Evolutionary conservation across 2,888 invertebrate species (phyloP).

Genomic region (Xanthia icteritia): DNA sequence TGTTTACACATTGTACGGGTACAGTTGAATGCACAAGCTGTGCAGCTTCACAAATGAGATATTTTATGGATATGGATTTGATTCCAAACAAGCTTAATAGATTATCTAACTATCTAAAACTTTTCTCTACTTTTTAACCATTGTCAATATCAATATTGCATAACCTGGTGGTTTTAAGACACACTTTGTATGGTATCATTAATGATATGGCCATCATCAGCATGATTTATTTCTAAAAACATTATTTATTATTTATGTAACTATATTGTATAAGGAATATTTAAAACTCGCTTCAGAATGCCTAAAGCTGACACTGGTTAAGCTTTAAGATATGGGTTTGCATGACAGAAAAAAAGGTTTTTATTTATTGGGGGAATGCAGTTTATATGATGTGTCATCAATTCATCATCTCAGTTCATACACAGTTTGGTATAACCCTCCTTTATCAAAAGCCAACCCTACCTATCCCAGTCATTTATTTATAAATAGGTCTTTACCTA

Average conservation of each 20-base stretch:
- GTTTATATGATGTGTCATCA: neutral
- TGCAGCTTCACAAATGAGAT: slow-evolving; percentile 8
- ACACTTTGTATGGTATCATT: neutral
- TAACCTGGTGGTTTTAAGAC: slow-evolving; percentile 5
- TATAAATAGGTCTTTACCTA: too few relatives aligned
- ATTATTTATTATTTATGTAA: neutral
- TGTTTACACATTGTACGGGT: neutral
- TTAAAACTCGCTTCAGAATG: slow-evolving; percentile 2
- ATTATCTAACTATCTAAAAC: neutral
- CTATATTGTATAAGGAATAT: slow-evolving; percentile 2
- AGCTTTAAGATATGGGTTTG: slow-evolving; percentile 14
- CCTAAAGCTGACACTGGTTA: slow-evolving; percentile 7
- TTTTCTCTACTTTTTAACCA: neutral
- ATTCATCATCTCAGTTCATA: neutral
- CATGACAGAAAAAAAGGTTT: slow-evolving; percentile 9
- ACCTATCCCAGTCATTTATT: neutral
- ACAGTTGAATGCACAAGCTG: neutral
- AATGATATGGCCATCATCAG: neutral
- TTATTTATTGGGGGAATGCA: neutral
- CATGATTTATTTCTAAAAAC: neutral
- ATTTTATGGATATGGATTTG: neutral
- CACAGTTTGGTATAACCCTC: neutral
- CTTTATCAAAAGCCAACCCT: neutral
- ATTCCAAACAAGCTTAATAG: neutral
- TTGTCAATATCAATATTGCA: neutral